Conservation (phyloP, 2,888 invertebrate genomes). For the Diachrysia chrysitis region DNA sequence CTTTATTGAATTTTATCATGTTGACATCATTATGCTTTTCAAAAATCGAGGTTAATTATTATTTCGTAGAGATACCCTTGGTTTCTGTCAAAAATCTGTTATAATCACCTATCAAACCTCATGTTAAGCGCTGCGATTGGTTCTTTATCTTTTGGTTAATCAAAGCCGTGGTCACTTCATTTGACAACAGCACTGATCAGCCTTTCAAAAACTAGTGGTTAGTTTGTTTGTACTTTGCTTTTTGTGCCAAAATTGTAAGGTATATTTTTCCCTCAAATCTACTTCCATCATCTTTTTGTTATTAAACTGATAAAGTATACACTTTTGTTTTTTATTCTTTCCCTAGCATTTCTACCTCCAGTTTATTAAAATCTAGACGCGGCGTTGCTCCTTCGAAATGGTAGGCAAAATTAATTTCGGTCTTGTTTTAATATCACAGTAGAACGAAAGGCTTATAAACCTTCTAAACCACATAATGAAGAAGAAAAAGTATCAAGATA, state of each 20-base stretch:
- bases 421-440: slow-evolving; percentile 70
- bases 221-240: too few relatives aligned
- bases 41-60: not conserved
- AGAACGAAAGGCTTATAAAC: slow-evolving; percentile 65
- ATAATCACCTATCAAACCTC: too few relatives aligned
- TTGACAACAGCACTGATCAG: too few relatives aligned
- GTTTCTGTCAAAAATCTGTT: too few relatives aligned
- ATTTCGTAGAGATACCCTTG: not conserved
- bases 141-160: too few relatives aligned
- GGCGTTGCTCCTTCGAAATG: slow-evolving; percentile 55
- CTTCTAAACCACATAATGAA: slow-evolving; percentile 49
- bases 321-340: slow-evolving; percentile 29
- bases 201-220: too few relatives aligned
- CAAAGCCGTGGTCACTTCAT: too few relatives aligned
- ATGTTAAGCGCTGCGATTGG: too few relatives aligned
- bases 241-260: not conserved
- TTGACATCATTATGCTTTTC: too few relatives aligned
- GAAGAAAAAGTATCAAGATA: slow-evolving; percentile 46
- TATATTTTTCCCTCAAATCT: not conserved
- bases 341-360: slow-evolving; percentile 37
- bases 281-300: slow-evolving; percentile 14
- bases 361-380: slow-evolving; percentile 61
- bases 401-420: slow-evolving; percentile 69
- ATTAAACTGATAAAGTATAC: slow-evolving; percentile 27
- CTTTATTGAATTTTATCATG: too few relatives aligned